These are phyloP conservation scores for Callipepla squamata DNA, from an alignment of 2,113 vertebrate species.

Conservation along the genomic window DNA sequence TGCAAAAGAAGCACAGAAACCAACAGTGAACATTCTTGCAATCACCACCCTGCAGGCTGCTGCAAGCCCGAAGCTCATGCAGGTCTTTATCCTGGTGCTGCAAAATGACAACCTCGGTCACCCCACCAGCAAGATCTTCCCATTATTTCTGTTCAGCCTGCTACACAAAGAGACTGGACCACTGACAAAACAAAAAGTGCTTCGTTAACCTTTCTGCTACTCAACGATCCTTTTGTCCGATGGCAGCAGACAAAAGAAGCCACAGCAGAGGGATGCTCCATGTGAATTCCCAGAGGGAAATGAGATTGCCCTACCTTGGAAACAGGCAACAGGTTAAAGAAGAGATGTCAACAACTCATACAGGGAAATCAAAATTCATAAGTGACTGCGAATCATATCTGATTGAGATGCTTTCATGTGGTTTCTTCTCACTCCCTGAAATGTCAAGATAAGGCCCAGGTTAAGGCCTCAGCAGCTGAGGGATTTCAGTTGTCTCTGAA, in stretches of 20 bases:
- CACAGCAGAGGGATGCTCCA: neutral
- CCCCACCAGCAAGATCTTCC: slow-evolving; percentile 15
- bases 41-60: fast-evolving
- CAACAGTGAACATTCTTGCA: neutral
- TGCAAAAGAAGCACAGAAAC: neutral
- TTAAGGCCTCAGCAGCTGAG: neutral
- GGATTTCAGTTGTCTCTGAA: slow-evolving; percentile 1
- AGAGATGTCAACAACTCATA: neutral
- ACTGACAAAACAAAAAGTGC: slow-evolving; percentile 15
- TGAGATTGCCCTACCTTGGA: neutral
- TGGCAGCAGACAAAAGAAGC: neutral
- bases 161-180: slow-evolving; percentile 43
- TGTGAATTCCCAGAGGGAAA: neutral
- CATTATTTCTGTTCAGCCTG: slow-evolving; percentile 61
- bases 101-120: neutral
- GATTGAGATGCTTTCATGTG: slow-evolving; percentile 10
- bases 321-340: neutral
- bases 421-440: neutral
- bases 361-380: neutral
- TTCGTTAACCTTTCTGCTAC: slow-evolving; percentile 53
- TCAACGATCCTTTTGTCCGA: slow-evolving; percentile 36
- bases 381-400: neutral
- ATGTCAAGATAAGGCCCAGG: neutral
- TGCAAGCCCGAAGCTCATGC: neutral
- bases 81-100: neutral